A percentile compares a stretch with the other conserved stretches of the same genome.
phyloP scores from a whole-genome alignment of 2,113 vertebrate species.

The Oriolus oriolus region DNA sequence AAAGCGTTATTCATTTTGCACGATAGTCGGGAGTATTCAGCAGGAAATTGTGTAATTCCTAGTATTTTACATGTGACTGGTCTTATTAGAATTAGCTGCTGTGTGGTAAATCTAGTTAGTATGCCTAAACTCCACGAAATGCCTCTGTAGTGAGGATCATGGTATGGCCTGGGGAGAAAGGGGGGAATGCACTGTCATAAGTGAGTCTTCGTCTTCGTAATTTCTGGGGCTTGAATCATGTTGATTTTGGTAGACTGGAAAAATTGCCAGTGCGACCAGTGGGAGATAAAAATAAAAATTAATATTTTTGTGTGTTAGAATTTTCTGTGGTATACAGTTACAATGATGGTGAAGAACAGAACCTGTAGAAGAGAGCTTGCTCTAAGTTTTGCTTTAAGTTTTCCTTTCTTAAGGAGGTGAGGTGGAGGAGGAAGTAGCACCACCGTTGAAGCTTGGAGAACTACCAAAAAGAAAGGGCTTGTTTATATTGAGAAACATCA shows the following conservation, averaged over 20 bases:
- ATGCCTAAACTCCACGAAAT: background rate
- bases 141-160: background rate
- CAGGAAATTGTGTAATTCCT: background rate
- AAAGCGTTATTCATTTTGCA: background rate
- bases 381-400: background rate
- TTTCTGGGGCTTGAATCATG: background rate
- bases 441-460: background rate
- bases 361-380: background rate
- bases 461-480: background rate
- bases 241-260: background rate
- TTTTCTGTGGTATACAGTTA: background rate
- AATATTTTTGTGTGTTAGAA: background rate
- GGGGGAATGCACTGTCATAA: background rate
- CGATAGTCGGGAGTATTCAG: background rate
- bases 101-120: background rate
- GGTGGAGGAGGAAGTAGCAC: background rate
- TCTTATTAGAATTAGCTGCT: background rate
- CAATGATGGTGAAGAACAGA: fast-evolving
- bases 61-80: background rate
- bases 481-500: background rate
- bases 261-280: background rate
- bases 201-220: background rate
- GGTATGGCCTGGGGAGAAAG: background rate
- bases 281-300: background rate
- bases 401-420: background rate